phyloP scores from a whole-genome alignment of 2,797 vertebrate genomes.

The Acanthopagrus latus region DNA sequence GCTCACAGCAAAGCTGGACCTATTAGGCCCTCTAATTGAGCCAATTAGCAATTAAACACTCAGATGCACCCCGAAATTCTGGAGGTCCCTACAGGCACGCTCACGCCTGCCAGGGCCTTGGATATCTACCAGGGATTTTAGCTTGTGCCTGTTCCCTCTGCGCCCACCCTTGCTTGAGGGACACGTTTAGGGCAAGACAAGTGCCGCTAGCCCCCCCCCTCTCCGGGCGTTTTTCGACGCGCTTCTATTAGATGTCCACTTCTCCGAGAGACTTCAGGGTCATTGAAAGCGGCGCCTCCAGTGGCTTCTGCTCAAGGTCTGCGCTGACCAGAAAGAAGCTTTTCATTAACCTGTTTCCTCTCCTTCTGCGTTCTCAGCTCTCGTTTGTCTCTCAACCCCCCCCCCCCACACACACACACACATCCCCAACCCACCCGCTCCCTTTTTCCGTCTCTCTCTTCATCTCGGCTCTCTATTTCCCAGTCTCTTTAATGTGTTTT shows the following conservation, averaged over 20 bases:
- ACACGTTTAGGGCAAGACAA: background rate
- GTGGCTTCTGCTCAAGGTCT: conserved; percentile 41
- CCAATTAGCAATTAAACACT: conserved; percentile 84
- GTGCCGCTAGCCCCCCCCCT: background rate
- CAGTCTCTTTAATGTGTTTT: conserved; percentile 63
- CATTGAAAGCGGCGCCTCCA: conserved; percentile 9
- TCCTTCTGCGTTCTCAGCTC: conserved; percentile 45
- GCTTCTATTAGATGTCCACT: background rate
- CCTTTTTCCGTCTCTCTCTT: conserved; percentile 3
- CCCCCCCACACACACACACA: no score
- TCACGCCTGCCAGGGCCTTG: conserved; percentile 52
- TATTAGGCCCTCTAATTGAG: conserved; percentile 78
- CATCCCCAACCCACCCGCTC: no score
- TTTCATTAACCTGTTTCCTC: conserved; percentile 58
- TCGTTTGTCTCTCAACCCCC: conserved; percentile 27
- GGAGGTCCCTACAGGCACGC: conserved; percentile 53
- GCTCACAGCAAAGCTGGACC: conserved; percentile 69
- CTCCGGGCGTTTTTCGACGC: no score
- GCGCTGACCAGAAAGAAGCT: conserved; percentile 32
- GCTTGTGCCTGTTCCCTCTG: conserved; percentile 6
- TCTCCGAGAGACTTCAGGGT: conserved; percentile 17
- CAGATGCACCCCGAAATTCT: conserved; percentile 74
- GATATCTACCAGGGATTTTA: conserved; percentile 37
- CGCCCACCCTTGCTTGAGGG: conserved; percentile 5
- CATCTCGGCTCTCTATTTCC: conserved; percentile 41